These are phyloP conservation scores for Mizuhopecten yessoensis DNA, from an alignment of 1,140 invertebrate genomes.

Conservation along the genomic window DNA sequence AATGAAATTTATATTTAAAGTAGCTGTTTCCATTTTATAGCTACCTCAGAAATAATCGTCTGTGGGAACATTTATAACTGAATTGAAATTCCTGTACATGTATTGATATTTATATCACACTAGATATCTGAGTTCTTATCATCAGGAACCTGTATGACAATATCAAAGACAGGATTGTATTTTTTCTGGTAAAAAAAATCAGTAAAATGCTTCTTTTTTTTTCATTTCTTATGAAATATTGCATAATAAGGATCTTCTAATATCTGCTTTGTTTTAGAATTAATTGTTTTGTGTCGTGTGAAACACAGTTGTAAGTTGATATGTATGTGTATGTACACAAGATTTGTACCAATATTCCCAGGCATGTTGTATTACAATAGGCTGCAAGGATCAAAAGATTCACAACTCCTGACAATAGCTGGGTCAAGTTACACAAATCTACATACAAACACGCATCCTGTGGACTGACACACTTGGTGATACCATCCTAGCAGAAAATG, in stretches of 20 bases:
- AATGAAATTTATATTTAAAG: no score
- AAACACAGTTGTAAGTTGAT: background rate
- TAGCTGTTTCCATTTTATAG: no score
- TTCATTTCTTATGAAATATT: background rate
- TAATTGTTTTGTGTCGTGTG: background rate
- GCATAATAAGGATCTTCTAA: background rate
- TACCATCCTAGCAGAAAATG: background rate
- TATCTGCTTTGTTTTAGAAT: background rate
- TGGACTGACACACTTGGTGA: background rate
- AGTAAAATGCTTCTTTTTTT: background rate
- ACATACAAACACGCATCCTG: background rate
- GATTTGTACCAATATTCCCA: background rate
- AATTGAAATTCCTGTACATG: no score
- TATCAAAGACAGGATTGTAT: background rate
- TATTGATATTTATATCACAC: no score
- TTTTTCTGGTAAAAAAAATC: background rate
- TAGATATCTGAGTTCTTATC: no score
- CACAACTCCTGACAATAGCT: background rate
- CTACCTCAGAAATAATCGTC: no score
- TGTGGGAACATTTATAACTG: no score
- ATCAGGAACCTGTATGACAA: no score
- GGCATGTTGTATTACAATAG: conserved; percentile 12
- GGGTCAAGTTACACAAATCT: background rate
- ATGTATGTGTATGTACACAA: background rate
- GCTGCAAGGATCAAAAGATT: conserved; percentile 30